Evolutionary conservation across 1,140 invertebrate genomes (phyloP).

Genomic region (Sesamia nonagrioides): DNA sequence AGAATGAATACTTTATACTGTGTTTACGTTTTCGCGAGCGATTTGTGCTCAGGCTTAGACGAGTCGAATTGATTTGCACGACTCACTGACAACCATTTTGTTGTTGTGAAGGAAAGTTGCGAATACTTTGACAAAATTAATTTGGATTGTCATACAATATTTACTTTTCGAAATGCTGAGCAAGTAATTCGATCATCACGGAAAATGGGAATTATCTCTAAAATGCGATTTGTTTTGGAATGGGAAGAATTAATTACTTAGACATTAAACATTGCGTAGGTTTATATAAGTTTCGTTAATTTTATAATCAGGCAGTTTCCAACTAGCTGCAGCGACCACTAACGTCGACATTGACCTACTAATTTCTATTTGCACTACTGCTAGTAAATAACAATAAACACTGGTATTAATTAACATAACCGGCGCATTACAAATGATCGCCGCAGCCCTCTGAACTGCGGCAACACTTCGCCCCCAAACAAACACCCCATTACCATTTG

Average conservation of each 20-base stretch:
- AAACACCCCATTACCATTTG: constrained; percentile 28
- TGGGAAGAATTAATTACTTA: not conserved
- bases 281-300: too few species aligned
- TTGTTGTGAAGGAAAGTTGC: not conserved
- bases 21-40: constrained; percentile 56
- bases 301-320: too few species aligned
- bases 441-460: not conserved
- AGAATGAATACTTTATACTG: constrained; percentile 56
- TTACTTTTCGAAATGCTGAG: constrained; percentile 11
- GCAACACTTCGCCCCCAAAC: not conserved
- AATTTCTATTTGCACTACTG: not conserved
- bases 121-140: constrained; percentile 11
- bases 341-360: not conserved
- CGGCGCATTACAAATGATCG: constrained; percentile 8
- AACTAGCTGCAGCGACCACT: too few species aligned
- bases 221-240: not conserved
- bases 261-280: too few species aligned
- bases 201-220: not conserved
- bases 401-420: constrained; percentile 13
- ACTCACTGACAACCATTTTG: constrained; percentile 21
- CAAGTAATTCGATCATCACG: not conserved
- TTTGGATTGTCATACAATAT: constrained; percentile 27
- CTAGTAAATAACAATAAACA: not conserved
- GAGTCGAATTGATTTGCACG: constrained; percentile 32
- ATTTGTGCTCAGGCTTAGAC: constrained; percentile 41